Base-by-base conservation (phyloP, 2,113 vertebrate species). In the Gracilinanus agilis region DNA sequence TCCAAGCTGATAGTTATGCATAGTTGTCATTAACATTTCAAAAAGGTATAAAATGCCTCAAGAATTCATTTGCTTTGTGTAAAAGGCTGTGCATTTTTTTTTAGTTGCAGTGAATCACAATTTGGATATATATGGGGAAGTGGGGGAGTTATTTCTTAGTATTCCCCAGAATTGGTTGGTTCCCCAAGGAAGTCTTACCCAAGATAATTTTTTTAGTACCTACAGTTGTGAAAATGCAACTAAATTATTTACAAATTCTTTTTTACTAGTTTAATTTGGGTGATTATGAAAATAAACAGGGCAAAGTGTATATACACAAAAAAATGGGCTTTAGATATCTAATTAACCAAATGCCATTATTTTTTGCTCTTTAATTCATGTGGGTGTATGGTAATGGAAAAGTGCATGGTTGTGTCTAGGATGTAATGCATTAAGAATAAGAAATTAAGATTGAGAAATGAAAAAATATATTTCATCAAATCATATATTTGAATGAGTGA, bases 11-110 rank as follows among this genome's bases (percentile, higher is more conserved):
- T 83, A 83, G 67, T 83, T 83, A 83, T 83, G 67, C 67, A 83
- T 83, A 83, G 67, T 83, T 83, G 67, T 83, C 67, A 83, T 83
- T 83, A 83, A 83, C 67, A 83, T 83, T 83, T 83, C 67, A 83
- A 83, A 83, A 83, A 83, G 67, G 67, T 83, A 83, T 83, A 83
- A 83, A 83, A 83, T 83, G 67, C 67, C n/a, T 83, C n/a, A 40
- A 83, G 67, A 83, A 83, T 83, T 83, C 67, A 83, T 83, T 83
- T 83, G 16, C 67, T 83, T 83, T 83, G 67, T 83, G 19, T 83
- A 83, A 83, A 83, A 83, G 67, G n/a, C 67, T 83, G 67, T 83
- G 67, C 67, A 40, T 83, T 83, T 67, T 19, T 75, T 40, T 83
- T 83, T 83, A 16, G 7, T 19, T 40, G 67, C 67, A 9, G n/a